Evolutionary conservation across 2,797 vertebrate species (phyloP).

Genomic region (Kryptolebias ocellatus): DNA sequence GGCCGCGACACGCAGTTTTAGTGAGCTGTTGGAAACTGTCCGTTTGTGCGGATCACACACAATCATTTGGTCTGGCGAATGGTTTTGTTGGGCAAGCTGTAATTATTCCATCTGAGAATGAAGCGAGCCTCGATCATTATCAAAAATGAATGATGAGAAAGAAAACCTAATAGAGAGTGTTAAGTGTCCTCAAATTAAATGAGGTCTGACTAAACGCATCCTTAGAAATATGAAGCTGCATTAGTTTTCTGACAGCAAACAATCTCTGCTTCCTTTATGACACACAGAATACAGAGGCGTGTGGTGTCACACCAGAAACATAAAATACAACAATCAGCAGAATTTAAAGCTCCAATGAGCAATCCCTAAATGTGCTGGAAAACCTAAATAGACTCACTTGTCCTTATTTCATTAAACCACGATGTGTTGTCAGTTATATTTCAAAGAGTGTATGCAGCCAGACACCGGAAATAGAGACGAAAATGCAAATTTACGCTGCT

Average conservation of each 20-base stretch:
- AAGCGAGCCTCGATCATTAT: conserved; percentile 67
- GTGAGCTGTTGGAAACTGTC: conserved; percentile 16
- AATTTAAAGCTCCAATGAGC: conserved; percentile 48
- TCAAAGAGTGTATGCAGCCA: conserved; percentile 50
- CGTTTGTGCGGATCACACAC: conserved; percentile 15
- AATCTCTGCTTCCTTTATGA: conserved; percentile 35
- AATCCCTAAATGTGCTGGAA: conserved; percentile 60
- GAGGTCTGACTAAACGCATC: conserved; percentile 75
- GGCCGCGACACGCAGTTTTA: conserved; percentile 18
- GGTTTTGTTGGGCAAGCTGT: conserved; percentile 17
- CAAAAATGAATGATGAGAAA: conserved; percentile 68
- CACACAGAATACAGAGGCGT: conserved; percentile 24
- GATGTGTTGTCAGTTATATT: conserved; percentile 53
- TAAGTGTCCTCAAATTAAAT: conserved; percentile 74
- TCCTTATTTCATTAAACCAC: conserved; percentile 51
- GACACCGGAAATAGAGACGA: conserved; percentile 50
- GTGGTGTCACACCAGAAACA: conserved; percentile 57
- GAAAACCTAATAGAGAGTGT: conserved; percentile 72
- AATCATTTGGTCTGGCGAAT: conserved; percentile 11
- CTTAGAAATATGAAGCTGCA: conserved; percentile 59
- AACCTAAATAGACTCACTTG: conserved; percentile 61
- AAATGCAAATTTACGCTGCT: conserved; percentile 57
- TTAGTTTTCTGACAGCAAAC: conserved; percentile 53
- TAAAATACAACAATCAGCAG: conserved; percentile 67
- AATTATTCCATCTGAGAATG: conserved; percentile 60